Base-by-base conservation (phyloP, 2,888 invertebrate genomes). In the Acanthacorydalis orientalis region DNA sequence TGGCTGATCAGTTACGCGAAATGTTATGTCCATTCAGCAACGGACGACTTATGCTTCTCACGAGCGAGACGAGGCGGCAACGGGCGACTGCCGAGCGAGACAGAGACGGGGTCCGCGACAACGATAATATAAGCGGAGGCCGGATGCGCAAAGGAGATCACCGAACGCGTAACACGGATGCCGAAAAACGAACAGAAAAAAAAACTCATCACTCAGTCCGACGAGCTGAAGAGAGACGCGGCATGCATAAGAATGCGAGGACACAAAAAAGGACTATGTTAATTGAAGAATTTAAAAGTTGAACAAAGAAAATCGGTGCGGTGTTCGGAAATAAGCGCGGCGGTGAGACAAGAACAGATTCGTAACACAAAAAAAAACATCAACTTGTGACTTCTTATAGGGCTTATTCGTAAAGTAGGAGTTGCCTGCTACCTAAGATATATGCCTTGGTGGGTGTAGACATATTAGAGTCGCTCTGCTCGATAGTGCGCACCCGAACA, bases 331-430 rank as follows among this genome's bases (percentile, higher is more conserved):
- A 37, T 9, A 37, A 12, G 10, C 37, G 37, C 23, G 37, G n/a
- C 37, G 37, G 37, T 10, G 14, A 37, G 37, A 37, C 37, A 37
- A 37, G 37, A 37, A 37, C 14, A 14, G 37, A 37, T 12, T 14
- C 37, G 14, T 37, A 37, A 37, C 14, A 42, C 16, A 31, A 42
- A 42, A 31, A 42, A 42, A 42, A 42, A 41, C 12, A 23, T 42
- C 42, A 42, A 42, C 16, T 42, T 42, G 42, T 23, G 42, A 42
- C 42, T 42, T 42, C 42, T 42, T 42, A 42, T 42, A 42, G 42
- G 42, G 42, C 42, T 31, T 31, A 42, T 31, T 16, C 42, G 16
- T 31, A 31, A 42, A 42, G 42, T 31, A 31, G 42, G 42, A 31
- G 42, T 42, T 42, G 42, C 42, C 42, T 31, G 42, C 42, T 42